Base-by-base conservation (phyloP, 2,888 invertebrate genomes). In the Noctua pronuba region DNA sequence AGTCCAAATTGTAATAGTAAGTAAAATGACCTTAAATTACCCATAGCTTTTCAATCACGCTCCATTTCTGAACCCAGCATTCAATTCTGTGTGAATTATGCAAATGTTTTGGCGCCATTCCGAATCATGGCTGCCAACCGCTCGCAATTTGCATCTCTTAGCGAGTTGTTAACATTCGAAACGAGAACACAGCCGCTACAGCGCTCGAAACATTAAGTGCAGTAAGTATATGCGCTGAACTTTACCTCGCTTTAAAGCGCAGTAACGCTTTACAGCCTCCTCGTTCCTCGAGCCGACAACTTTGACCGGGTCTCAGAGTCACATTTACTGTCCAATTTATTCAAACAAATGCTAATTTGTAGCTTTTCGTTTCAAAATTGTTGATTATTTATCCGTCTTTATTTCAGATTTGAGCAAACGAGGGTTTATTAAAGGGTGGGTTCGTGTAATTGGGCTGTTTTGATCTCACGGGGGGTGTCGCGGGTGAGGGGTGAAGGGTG, bases 121-220 rank as follows among this genome's bases (percentile, higher is more conserved):
- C 91, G 93, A 94, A 94, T 94, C 95, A 95, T 92, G 92, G 93
- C 93, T 92, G 94, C 93, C 95, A 95, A 95, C 95, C 94, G 95
- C 91, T 93, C 92, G 88, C 95, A 95, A 96, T 96, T 96, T 96
- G 94, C 96, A 96, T 96, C 95, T 94, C 91, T 95, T 95, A 95
- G 92, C 86, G 88, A 93, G 91, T 95, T 94, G 95, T 94, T 95
- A 95, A 93, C 93, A 91, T 90, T 88, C 86, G 86, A 82, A 84
- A 79, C 79, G 91, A 88, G 85, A 87, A 79, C 73, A 78, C 85
- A 92, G 93, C 91, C 64, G 92, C 92, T 94, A 86, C 82, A 92
- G 91, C 92, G 92, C 92, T 92, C 52, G 58, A 80, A 80, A 87
- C 73, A 73, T 75, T 73, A 83, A 80, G 73, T 68, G 77, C 68